Conservation (phyloP, 1,140 invertebrate species). For the Galleria mellonella region DNA sequence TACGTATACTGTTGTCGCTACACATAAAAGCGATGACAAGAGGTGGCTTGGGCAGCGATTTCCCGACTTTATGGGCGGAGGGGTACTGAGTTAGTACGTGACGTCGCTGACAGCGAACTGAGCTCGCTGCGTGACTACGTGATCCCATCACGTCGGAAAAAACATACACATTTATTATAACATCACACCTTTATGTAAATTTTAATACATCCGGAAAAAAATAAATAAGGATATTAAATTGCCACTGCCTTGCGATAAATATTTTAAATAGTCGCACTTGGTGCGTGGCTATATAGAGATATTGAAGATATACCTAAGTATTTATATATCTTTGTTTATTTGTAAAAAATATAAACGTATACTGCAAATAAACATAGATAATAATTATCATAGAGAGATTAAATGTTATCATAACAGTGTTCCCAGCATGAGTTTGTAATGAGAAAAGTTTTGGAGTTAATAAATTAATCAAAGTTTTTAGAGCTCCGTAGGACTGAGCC, state of each 20-base stretch:
- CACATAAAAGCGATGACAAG: conserved; percentile 25
- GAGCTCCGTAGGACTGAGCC: not conserved
- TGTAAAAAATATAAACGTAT: too few species aligned
- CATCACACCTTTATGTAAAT: not conserved
- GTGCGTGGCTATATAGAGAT: too few species aligned
- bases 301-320: too few species aligned
- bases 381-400: conserved; percentile 7
- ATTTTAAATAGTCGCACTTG: too few species aligned
- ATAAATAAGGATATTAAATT: too few species aligned
- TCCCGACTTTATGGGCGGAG: conserved; percentile 19
- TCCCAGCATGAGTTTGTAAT: conserved; percentile 14
- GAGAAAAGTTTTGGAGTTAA: conserved; percentile 24
- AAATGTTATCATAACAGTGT: conserved; percentile 14
- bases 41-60: conserved; percentile 19
- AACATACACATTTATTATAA: conserved; percentile 1
- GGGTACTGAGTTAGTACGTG: conserved; percentile 17
- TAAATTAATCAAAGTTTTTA: conserved; percentile 24
- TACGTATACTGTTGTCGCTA: conserved; percentile 20
- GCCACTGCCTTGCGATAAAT: too few species aligned
- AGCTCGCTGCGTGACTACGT: conserved; percentile 12
- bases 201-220: too few species aligned
- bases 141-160: conserved; percentile 6
- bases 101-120: conserved; percentile 2
- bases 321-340: too few species aligned
- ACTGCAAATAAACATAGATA: not conserved